These are phyloP conservation scores for Anthrax anthrax DNA, from an alignment of 2,888 invertebrate genomes.

Conservation along the genomic window DNA sequence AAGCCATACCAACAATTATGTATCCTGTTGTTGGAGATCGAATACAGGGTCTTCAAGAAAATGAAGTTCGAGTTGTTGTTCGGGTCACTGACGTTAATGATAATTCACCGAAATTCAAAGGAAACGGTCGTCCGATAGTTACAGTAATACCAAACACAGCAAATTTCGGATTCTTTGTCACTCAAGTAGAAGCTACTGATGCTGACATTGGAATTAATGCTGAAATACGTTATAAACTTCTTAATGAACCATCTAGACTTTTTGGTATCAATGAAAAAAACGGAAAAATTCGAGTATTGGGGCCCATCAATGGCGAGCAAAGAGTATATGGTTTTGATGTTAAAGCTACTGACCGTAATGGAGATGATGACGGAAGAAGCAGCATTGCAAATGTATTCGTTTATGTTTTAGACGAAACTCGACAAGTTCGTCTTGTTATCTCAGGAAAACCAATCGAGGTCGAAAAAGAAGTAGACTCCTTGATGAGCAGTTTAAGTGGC, in stretches of 20 bases:
- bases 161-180: slow-evolving; percentile 66
- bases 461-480: slow-evolving; percentile 53
- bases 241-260: slow-evolving; percentile 58
- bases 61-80: slow-evolving; percentile 67
- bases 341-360: slow-evolving; percentile 68
- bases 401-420: slow-evolving; percentile 66
- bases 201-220: slow-evolving; percentile 60
- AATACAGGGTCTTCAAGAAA: slow-evolving; percentile 53
- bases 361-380: slow-evolving; percentile 68
- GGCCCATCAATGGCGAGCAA: slow-evolving; percentile 55
- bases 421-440: slow-evolving; percentile 64
- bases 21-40: slow-evolving; percentile 63
- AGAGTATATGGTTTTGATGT: slow-evolving; percentile 75
- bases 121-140: slow-evolving; percentile 61
- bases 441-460: slow-evolving; percentile 62
- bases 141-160: slow-evolving; percentile 72
- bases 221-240: slow-evolving; percentile 65
- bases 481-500: slow-evolving; percentile 52
- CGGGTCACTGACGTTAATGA: slow-evolving; percentile 70
- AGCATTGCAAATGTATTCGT: slow-evolving; percentile 78
- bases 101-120: slow-evolving; percentile 62
- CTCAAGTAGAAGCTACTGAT: slow-evolving; percentile 62
- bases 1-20: slow-evolving; percentile 58
- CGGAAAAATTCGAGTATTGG: slow-evolving; percentile 60
- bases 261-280: slow-evolving; percentile 64